Evolutionary conservation across 2,888 invertebrate species (phyloP), one percentile per base, ranked within the genome.

Genomic region (Watsonalla cultraria): DNA sequence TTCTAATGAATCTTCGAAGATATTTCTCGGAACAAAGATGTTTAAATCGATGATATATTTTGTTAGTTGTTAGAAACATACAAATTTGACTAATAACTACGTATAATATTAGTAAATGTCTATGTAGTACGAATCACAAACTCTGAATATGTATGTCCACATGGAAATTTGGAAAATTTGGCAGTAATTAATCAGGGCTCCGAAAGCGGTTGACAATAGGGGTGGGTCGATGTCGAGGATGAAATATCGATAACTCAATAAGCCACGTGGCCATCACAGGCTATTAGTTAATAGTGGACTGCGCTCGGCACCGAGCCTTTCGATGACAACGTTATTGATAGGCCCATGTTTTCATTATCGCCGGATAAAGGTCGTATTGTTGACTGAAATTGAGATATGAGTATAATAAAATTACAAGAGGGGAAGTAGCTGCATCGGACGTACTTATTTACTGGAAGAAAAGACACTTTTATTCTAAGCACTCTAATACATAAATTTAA

Each of bases 151-250:
- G 65, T 64, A 69, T 68, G 64, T 72, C 63, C 59, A 61, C 61
- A 66, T 66, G 62, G 65, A 66, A 74, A 68, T 67, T 66, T 66
- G 67, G 60, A 62, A 68, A 75, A 74, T 75, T 72, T 70, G 62
- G 60, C 64, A 67, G 66, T 71, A 68, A 78, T 78, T 78, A 76
- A 81, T 80, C 77, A 77, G 70, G 11, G 58, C 68, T 70, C 57
- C 56, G 64, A 61, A 66, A 63, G 65, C 65, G 51, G 55, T 55
- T 65, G 63, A 60, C 57, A 56, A 51, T 66, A 72, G 61, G 66
- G 73, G 61, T 55, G 70, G 56, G 56, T 53, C 47, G 50, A 15
- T 53, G 54, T 60, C 55, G 58, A 61, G 58, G 56, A 53, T 45
- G 42, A 57, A 56, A 61, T 59, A 64, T 74, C 74, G 77, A 72